Base-by-base conservation (phyloP, 2,113 vertebrate species). In the Nothobranchius furzeri region DNA sequence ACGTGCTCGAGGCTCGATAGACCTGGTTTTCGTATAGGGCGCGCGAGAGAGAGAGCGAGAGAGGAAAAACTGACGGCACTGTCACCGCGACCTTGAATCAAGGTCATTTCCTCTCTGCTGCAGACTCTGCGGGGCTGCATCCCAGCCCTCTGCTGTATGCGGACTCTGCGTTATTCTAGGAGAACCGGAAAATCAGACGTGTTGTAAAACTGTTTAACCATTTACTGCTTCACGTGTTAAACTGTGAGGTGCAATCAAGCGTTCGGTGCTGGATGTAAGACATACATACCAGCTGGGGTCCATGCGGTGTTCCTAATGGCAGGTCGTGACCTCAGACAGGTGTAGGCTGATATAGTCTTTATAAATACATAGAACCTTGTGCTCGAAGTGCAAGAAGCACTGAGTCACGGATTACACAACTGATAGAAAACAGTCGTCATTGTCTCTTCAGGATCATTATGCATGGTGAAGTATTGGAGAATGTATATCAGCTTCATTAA, bases 71-170 rank as follows among this genome's bases (percentile, higher is more conserved):
- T 87, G 83, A 87, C 85, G 81, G 83, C 70, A 68, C 88, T 85
- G 90, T 92, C 91, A 92, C 59, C 89, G 86, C 90, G 91, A 93
- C 93, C 92, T 94, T 94, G 92, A 91, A 83, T 68, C 87, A 93
- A 94, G 91, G 92, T 91, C 90, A 86, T 54, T 15, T 24, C 51
- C 87, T 79, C 87, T 85, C 74, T 85, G 84, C 90, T 87, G 88
- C 91, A 85, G 86, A 88, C 89, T 89, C 83, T 86, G 79, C 79
- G 66, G 82, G 54, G 68, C 87, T 83, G 85, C 87, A 87, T 87
- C 88, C 72, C 40, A 76, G 52, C 53, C 64, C 46, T 57, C 76
- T 83, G 91, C 70, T 85, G 37, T 40, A 9, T 40, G 87, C 85
- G 90, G 83, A 78, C 76, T 85, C 73, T 73, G 81, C 80, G 79